Percentiles rank a stretch among this genome's conserved stretches.
Conservation (phyloP, 2,113 vertebrate genomes). For the Propithecus coquereli region DNA sequence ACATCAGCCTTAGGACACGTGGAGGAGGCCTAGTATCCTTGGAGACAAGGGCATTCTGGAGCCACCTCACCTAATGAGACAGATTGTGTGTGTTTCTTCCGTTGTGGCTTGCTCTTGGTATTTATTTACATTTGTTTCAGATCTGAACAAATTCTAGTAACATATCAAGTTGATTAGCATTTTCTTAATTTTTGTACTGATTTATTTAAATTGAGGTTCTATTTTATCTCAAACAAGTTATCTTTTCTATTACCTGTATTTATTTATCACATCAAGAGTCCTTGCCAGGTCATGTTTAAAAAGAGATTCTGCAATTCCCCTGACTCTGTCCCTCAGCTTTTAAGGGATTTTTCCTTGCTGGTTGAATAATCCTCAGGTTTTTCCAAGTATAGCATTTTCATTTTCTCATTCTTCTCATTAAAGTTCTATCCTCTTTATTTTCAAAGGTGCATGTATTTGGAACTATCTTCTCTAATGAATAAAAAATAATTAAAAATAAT, state of each 20-base stretch:
- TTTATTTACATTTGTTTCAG: not conserved
- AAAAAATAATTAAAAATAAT: not conserved
- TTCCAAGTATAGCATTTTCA: not conserved
- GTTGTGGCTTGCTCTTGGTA: not conserved
- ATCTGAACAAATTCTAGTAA: not conserved
- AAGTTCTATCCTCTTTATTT: not conserved
- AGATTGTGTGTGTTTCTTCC: not conserved
- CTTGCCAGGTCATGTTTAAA: not conserved
- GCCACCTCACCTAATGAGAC: not conserved
- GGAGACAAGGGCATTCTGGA: not conserved
- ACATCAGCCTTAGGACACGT: not conserved
- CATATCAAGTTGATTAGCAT: not conserved
- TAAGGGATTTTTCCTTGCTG: not conserved
- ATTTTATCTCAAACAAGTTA: not conserved
- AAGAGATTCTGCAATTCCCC: not conserved
- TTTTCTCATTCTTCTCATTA: not conserved
- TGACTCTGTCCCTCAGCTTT: not conserved
- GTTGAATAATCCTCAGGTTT: not conserved
- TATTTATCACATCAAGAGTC: not conserved
- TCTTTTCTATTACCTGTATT: not conserved
- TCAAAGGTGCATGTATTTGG: not conserved
- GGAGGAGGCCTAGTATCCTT: not conserved
- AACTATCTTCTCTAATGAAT: not conserved
- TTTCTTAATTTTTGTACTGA: not conserved
- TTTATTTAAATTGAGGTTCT: not conserved